phyloP scores from a whole-genome alignment of 2,888 invertebrate species.

The Thyatira batis region DNA sequence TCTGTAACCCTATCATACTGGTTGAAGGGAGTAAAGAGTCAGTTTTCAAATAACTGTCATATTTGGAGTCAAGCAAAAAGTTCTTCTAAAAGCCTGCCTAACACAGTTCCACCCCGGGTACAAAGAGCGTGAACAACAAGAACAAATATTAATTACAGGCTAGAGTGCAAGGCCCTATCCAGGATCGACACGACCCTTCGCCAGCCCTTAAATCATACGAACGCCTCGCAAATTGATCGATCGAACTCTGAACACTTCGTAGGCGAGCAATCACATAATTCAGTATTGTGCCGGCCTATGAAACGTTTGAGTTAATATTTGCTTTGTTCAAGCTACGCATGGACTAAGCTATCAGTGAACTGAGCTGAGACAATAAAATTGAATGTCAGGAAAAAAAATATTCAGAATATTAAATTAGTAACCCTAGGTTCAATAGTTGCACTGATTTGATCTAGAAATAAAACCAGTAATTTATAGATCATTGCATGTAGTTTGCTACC shows the following conservation, averaged over 20 bases:
- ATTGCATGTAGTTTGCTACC: no score
- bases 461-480: no score
- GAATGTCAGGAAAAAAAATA: no score
- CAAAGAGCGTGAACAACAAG: conserved; percentile 27
- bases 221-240: conserved; percentile 50
- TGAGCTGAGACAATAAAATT: no score
- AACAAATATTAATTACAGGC: conserved; percentile 45
- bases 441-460: no score
- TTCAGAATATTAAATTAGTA: no score
- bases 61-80: conserved; percentile 3
- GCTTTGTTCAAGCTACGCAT: not conserved
- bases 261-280: conserved; percentile 37
- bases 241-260: conserved; percentile 23
- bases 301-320: not conserved
- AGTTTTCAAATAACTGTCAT: not conserved
- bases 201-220: conserved; percentile 59
- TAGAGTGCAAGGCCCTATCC: conserved; percentile 43
- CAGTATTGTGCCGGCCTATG: conserved; percentile 10
- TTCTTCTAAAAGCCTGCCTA: not conserved
- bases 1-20: no score
- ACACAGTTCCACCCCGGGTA: conserved; percentile 4
- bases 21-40: no score
- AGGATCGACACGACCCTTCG: conserved; percentile 71
- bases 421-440: no score
- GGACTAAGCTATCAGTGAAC: no score